Evolutionary conservation across 2,113 vertebrate species (phyloP), one percentile per base, ranked within the genome.

Genomic region (Echinops telfairi): DNA sequence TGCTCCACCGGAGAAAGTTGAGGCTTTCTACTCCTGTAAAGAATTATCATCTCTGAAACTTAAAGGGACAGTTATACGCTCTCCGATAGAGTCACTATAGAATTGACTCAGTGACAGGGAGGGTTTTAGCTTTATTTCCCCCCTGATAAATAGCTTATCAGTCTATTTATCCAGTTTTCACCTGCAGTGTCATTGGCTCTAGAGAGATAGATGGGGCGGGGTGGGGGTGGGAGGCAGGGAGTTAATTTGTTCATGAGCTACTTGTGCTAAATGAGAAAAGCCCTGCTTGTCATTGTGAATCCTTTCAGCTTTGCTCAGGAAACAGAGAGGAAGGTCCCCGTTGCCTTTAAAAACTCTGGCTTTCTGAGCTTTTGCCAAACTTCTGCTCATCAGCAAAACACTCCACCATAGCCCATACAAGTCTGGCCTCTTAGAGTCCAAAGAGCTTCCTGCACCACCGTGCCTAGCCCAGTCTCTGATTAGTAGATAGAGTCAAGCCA

Each of bases 341-440:
- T 5, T 36, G 27, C 15, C 70, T 88, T 58, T 71, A 20, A 36
- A n/a, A 33, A 75, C 15, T 33, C 53, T 33, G 11, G 36, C 27
- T 40, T 22, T 88, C 70, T 75, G 9, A 27, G 27, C 20, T 90
- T 91, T 89, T 16, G 40, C 11, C 47, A 2, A 43, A 53, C 47
- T 75, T 93, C 68, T 87, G 43, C 40, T 64, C 6, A 58, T 92
- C 77, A 83, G 9, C 25, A 75, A 86, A 81, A 85, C 36, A 73
- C 23, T 38, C 38, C n/a, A 9, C 47, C 9, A 57, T 70, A 36
- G 53, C 62, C 33, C 47, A 12, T 53, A 53, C 47, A 53, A 53
- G 47, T 14, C 47, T 53, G 47, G 47, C 47, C 47, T 40, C 47
- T 53, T 4, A 53, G 47, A 53, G 47, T 9, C 83, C 33, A 78